phyloP scores from a whole-genome alignment of 2,888 invertebrate species.

The Meiosimyza platycephala region DNA sequence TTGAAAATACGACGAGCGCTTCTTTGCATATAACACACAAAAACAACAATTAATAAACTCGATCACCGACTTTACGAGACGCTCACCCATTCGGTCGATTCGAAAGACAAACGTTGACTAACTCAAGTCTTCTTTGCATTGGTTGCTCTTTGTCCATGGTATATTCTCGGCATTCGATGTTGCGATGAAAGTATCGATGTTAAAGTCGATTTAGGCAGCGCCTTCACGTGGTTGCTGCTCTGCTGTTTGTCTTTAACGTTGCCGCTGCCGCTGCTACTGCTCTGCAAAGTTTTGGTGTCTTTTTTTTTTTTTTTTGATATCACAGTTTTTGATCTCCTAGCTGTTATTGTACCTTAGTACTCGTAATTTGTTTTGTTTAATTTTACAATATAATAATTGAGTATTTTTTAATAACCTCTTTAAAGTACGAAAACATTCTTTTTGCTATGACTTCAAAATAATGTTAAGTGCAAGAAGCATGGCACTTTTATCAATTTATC shows the following conservation, averaged over 20 bases:
- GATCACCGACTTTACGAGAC: conserved; percentile 17
- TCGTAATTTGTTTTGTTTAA: neutral
- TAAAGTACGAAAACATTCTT: too few species aligned
- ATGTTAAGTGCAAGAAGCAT: too few species aligned
- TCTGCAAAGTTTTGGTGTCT: conserved; percentile 17
- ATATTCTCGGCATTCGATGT: too few species aligned
- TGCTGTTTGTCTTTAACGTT: neutral
- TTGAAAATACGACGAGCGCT: neutral
- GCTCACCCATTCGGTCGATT: conserved; percentile 38
- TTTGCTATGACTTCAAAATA: too few species aligned
- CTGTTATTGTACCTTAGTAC: neutral
- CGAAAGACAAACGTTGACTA: conserved; percentile 49
- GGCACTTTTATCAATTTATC: too few species aligned
- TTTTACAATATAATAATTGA: neutral
- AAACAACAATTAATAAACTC: conserved; percentile 12
- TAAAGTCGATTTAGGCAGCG: neutral
- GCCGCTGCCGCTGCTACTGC: neutral
- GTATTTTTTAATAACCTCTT: neutral
- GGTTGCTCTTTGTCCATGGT: neutral
- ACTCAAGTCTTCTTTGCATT: conserved; percentile 15
- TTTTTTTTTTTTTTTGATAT: conserved; percentile 27
- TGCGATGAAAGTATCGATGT: too few species aligned
- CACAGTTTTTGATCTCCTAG: conserved; percentile 9
- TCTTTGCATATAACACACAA: neutral
- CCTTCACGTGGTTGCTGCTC: conserved; percentile 11